A percentile compares a stretch with the other conserved stretches of the same genome.
phyloP scores from a whole-genome alignment of 2,113 vertebrate species.

The Crotalus tigris region DNA sequence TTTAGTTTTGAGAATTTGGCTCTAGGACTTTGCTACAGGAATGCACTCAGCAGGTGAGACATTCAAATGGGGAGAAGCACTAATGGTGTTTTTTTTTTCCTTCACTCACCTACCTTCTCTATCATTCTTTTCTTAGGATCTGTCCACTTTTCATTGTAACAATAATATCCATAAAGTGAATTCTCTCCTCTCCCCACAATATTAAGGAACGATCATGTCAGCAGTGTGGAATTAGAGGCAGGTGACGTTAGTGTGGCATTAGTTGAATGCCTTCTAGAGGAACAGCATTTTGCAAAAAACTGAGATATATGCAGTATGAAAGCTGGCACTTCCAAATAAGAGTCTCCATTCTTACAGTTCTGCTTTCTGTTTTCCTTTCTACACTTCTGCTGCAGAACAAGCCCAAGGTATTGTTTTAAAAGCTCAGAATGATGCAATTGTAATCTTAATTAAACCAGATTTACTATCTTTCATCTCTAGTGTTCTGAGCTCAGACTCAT shows the following conservation, averaged over 20 bases:
- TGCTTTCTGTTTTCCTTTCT: too few species aligned
- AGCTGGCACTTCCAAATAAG: neutral
- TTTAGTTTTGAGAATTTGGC: neutral
- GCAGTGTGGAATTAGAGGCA: neutral
- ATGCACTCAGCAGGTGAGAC: neutral
- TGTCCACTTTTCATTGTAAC: neutral
- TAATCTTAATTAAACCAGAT: neutral
- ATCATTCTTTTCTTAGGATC: neutral
- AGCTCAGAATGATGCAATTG: neutral
- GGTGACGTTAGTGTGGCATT: neutral
- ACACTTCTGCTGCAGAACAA: neutral
- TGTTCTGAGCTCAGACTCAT: neutral
- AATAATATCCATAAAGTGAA: neutral
- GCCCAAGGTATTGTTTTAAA: neutral
- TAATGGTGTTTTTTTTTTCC: neutral
- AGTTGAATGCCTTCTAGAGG: neutral
- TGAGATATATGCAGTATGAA: neutral
- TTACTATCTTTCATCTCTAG: neutral
- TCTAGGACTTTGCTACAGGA: neutral
- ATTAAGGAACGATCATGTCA: neutral
- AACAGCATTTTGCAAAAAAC: neutral
- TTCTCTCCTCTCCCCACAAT: neutral
- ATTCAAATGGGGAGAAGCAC: neutral
- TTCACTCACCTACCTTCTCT: neutral
- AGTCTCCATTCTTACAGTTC: neutral